Conservation (phyloP, 2,888 invertebrate genomes). For the Caenorhabditis sp. region DNA sequence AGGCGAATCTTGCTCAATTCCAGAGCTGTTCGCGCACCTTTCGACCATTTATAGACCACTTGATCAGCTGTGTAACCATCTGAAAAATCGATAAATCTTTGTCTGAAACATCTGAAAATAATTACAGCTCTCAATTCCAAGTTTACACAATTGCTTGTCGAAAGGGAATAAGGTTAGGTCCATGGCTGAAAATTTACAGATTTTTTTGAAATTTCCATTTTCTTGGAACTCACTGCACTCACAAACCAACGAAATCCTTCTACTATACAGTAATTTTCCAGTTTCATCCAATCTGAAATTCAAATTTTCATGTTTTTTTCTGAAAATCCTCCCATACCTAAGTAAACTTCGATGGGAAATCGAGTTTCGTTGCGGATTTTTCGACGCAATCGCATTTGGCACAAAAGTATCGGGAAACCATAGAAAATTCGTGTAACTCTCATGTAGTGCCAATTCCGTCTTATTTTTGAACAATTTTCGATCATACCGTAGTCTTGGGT, state of each 20-base stretch:
- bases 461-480: slow-evolving; percentile 63
- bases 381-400: slow-evolving; percentile 69
- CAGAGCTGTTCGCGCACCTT: slow-evolving; percentile 53
- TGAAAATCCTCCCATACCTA: slow-evolving; percentile 16
- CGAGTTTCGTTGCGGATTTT: slow-evolving; percentile 66
- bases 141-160: slow-evolving; percentile 68
- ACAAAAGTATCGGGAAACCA: slow-evolving; percentile 69
- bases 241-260: slow-evolving; percentile 65
- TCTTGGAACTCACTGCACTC: slow-evolving; percentile 54
- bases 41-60: slow-evolving; percentile 66
- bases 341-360: slow-evolving; percentile 68
- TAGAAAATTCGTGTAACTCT: slow-evolving; percentile 67
- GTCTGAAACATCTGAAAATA: not conserved
- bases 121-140: slow-evolving; percentile 68
- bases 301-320: not conserved
- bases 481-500: slow-evolving; percentile 60
- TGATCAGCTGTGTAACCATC: slow-evolving; percentile 69
- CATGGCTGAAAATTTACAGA: slow-evolving; percentile 46
- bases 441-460: slow-evolving; percentile 66
- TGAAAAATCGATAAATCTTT: slow-evolving; percentile 20
- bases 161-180: slow-evolving; percentile 66
- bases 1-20: slow-evolving; percentile 61
- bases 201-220: not conserved
- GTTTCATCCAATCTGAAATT: slow-evolving; percentile 51
- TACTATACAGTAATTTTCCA: slow-evolving; percentile 61